A percentile compares a stretch with the other conserved stretches of the same genome.
phyloP scores from a whole-genome alignment of 2,113 vertebrate species.

The Oryzias javanicus region DNA sequence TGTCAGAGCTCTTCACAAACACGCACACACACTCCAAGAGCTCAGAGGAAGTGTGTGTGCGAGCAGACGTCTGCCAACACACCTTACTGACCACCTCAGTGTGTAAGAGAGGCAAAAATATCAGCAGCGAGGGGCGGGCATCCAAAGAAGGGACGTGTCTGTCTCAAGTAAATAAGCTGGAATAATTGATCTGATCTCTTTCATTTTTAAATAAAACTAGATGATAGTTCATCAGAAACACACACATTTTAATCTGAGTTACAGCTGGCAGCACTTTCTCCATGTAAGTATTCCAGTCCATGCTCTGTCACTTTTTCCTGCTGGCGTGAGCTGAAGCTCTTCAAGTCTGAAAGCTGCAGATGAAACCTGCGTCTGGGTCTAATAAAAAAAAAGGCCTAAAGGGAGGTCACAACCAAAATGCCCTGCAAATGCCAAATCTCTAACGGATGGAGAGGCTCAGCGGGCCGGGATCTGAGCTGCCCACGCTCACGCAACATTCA shows the following conservation, averaged over 20 bases:
- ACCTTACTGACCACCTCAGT: conserved; percentile 54
- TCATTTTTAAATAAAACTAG: neutral
- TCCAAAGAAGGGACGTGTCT: conserved; percentile 46
- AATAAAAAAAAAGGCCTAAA: conserved; percentile 60
- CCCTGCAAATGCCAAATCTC: conserved; percentile 42
- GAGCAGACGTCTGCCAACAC: conserved; percentile 67
- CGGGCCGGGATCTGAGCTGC: conserved; percentile 46
- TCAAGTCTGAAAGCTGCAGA: conserved; percentile 32
- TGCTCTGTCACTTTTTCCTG: conserved; percentile 39
- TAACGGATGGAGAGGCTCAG: conserved; percentile 53
- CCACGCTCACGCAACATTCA: conserved; percentile 32
- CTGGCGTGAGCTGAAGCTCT: conserved; percentile 31
- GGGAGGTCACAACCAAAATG: conserved; percentile 46
- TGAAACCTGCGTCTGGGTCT: conserved; percentile 41
- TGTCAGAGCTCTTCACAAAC: conserved; percentile 62
- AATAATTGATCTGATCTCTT: conserved; percentile 3
- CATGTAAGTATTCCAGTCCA: conserved; percentile 26
- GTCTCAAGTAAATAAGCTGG: conserved; percentile 28
- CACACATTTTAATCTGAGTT: conserved; percentile 22
- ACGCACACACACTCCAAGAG: conserved; percentile 36
- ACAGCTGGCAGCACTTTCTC: conserved; percentile 17
- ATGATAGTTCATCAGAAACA: neutral
- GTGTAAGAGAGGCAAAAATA: conserved; percentile 38
- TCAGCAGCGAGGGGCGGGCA: conserved; percentile 56
- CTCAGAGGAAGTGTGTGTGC: conserved; percentile 43